phyloP scores from a whole-genome alignment of 2,888 invertebrate species.

The Capitulum mitella region DNA sequence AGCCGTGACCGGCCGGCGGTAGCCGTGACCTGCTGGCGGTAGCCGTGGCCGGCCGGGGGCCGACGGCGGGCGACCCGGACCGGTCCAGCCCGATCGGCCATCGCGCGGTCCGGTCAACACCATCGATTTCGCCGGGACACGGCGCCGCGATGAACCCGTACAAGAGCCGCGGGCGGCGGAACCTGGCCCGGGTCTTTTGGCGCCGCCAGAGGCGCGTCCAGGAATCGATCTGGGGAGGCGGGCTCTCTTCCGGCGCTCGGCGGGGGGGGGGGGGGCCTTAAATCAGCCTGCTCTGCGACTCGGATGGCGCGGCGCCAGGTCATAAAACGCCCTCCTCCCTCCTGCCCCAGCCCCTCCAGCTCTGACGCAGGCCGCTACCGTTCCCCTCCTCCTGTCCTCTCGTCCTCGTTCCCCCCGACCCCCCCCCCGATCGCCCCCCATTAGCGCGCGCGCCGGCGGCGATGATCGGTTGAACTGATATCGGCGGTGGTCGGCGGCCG shows the following conservation, averaged over 20 bases:
- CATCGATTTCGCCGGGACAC: not conserved
- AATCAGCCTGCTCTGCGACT: not conserved
- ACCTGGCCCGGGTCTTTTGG: too few relatives aligned
- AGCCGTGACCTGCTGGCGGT: too few relatives aligned
- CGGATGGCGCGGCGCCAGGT: not conserved
- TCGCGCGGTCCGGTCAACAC: too few relatives aligned
- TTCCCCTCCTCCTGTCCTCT: not conserved
- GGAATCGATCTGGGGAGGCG: not conserved
- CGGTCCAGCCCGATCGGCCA: too few relatives aligned
- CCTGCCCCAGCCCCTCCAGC: not conserved
- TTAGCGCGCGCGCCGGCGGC: not conserved
- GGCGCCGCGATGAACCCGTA: not conserved
- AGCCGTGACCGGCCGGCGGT: too few relatives aligned
- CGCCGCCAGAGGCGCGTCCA: not conserved
- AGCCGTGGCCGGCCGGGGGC: too few relatives aligned
- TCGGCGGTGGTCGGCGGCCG: not conserved
- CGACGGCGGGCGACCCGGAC: too few relatives aligned
- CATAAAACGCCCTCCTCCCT: not conserved
- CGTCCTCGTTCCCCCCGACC: not conserved
- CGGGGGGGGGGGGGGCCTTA: too few relatives aligned
- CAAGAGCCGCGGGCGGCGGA: not conserved
- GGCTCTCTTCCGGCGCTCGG: too few relatives aligned
- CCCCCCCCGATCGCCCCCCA: not conserved
- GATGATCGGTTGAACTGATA: not conserved
- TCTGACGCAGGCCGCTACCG: not conserved